Conservation (phyloP, 1,140 invertebrate genomes). For the Drosophila aff. region DNA sequence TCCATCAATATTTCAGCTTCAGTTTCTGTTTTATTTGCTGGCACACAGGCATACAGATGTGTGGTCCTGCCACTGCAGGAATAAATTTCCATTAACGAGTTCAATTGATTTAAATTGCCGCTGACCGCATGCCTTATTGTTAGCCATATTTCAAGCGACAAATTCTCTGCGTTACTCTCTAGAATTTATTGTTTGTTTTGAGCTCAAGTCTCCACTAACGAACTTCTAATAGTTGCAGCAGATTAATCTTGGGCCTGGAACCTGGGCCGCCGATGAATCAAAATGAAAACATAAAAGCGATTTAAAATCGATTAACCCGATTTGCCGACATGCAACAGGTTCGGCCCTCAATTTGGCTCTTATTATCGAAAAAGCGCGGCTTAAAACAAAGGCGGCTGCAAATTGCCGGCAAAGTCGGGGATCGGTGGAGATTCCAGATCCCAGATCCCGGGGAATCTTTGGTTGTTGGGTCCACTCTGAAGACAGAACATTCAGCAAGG, state of each 20-base stretch:
- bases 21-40: slow-evolving; percentile 77
- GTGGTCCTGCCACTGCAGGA: slow-evolving; percentile 58
- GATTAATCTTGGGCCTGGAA: slow-evolving; percentile 59
- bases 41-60: slow-evolving; percentile 26
- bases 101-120: slow-evolving; percentile 82
- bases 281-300: slow-evolving; percentile 84
- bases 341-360: slow-evolving; percentile 59
- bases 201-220: slow-evolving; percentile 42
- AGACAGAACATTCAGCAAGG: slow-evolving; percentile 81
- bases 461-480: slow-evolving; percentile 43
- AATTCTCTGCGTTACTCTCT: slow-evolving; percentile 3
- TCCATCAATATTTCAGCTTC: slow-evolving; percentile 80
- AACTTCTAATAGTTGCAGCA: slow-evolving; percentile 69
- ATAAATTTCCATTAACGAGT: slow-evolving; percentile 84
- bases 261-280: slow-evolving; percentile 38
- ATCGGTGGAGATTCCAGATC: slow-evolving; percentile 1
- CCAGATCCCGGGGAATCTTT: slow-evolving; percentile 14
- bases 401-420: slow-evolving; percentile 37
- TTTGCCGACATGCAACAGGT: slow-evolving; percentile 83
- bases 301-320: slow-evolving; percentile 85
- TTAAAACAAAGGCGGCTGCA: slow-evolving; percentile 82
- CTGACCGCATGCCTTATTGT: slow-evolving; percentile 62
- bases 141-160: slow-evolving; percentile 75
- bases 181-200: slow-evolving; percentile 42
- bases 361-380: slow-evolving; percentile 76